Evolutionary conservation across 2,113 vertebrate genomes (phyloP).

Genomic region (Paramisgurnus dabryanus): DNA sequence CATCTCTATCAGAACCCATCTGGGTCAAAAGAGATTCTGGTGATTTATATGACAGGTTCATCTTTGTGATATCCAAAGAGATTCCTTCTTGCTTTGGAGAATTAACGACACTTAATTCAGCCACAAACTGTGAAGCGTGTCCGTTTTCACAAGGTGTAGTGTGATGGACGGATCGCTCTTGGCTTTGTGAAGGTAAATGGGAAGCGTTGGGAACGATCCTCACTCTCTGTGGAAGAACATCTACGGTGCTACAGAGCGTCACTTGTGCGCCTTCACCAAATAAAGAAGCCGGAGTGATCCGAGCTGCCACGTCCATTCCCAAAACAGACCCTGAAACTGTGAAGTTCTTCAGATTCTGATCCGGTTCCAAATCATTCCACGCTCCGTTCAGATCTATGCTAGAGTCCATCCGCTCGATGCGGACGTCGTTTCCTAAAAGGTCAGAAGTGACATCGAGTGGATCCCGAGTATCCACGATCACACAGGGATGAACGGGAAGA

Average conservation of each 20-base stretch:
- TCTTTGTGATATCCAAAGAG: constrained; percentile 39
- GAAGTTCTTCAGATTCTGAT: constrained; percentile 49
- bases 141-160: background rate
- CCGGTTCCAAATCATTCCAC: constrained; percentile 66
- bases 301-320: constrained; percentile 57
- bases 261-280: constrained; percentile 51
- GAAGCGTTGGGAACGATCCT: constrained; percentile 69
- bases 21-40: background rate
- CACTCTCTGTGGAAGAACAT: constrained; percentile 52
- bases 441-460: constrained; percentile 69
- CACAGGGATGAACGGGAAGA: constrained; percentile 63
- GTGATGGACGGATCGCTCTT: constrained; percentile 54
- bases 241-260: constrained; percentile 59
- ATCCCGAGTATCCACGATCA: constrained; percentile 66
- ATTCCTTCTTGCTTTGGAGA: constrained; percentile 35
- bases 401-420: constrained; percentile 68
- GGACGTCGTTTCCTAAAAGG: constrained; percentile 54
- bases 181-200: constrained; percentile 70
- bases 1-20: constrained; percentile 54
- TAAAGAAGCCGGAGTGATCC: constrained; percentile 61
- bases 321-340: constrained; percentile 55
- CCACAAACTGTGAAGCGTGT: constrained; percentile 27
- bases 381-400: constrained; percentile 67
- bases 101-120: constrained; percentile 54
- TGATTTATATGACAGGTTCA: background rate